Evolutionary conservation across 2,888 invertebrate genomes (phyloP).

Genomic region (Leucoma salicis): DNA sequence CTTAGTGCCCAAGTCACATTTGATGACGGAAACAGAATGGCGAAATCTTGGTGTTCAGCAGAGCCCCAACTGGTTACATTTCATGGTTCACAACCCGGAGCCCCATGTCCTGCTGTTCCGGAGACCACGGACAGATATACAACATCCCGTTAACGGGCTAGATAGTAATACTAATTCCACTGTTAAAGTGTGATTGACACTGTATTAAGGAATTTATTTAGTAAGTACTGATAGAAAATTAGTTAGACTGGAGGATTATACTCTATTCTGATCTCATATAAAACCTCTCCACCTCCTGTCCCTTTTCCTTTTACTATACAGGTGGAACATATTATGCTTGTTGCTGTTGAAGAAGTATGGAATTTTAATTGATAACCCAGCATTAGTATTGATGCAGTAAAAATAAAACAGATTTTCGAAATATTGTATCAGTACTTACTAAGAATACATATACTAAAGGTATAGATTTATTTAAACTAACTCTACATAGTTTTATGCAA

Average conservation of each 20-base stretch:
- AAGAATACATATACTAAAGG: slow-evolving; percentile 10
- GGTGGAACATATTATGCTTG: too few species aligned
- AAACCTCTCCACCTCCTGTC: too few species aligned
- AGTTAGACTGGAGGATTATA: neutral
- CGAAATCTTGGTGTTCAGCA: slow-evolving; percentile 96
- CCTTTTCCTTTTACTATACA: too few species aligned
- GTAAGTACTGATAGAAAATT: slow-evolving; percentile 12
- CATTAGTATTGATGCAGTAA: neutral
- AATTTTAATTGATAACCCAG: too few species aligned
- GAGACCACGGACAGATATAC: slow-evolving; percentile 73
- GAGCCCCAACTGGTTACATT: slow-evolving; percentile 92
- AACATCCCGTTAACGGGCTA: slow-evolving; percentile 51
- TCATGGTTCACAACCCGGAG: slow-evolving; percentile 95
- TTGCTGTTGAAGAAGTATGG: too few species aligned
- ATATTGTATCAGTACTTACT: slow-evolving; percentile 14
- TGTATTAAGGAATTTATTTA: slow-evolving; percentile 12
- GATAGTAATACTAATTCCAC: slow-evolving; percentile 53
- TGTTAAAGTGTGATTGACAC: slow-evolving; percentile 53
- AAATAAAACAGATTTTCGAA: neutral
- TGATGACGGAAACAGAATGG: slow-evolving; percentile 98
- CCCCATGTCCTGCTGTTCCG: slow-evolving; percentile 93
- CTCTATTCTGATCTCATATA: too few species aligned
- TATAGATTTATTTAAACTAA: slow-evolving; percentile 23
- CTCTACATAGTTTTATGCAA: slow-evolving; percentile 16
- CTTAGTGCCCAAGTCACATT: slow-evolving; percentile 92